Conservation (phyloP, 2,888 invertebrate species). For the Epinotia demarniana region DNA sequence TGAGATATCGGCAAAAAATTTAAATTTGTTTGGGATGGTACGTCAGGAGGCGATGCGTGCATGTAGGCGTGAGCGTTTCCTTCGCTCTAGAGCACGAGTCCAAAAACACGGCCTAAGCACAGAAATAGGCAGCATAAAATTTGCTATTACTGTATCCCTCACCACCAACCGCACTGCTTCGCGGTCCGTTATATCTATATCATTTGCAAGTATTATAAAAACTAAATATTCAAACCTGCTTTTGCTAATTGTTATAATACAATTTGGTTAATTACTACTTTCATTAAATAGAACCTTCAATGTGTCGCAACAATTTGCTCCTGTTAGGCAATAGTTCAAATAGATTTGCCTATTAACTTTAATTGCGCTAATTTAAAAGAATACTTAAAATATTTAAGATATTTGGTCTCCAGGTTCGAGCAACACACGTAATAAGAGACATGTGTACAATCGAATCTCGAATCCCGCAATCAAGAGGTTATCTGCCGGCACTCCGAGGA, state of each 20-base stretch:
- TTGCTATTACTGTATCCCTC: neutral
- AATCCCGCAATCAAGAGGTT: constrained; percentile 22
- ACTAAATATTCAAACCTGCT: neutral
- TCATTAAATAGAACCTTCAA: neutral
- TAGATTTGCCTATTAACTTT: constrained; percentile 10
- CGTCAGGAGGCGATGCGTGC: too few relatives aligned
- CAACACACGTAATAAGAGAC: neutral
- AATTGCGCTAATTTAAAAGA: neutral
- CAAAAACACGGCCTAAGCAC: too few relatives aligned
- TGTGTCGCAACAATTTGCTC: constrained; percentile 7
- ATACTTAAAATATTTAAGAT: neutral
- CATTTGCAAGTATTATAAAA: neutral
- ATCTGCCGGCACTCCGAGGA: constrained; percentile 7
- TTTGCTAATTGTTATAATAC: neutral
- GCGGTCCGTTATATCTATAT: neutral
- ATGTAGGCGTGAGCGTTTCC: too few relatives aligned
- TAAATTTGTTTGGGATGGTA: too few relatives aligned
- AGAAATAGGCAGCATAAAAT: neutral
- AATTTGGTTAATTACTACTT: constrained; percentile 1
- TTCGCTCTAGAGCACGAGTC: too few relatives aligned
- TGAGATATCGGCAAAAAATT: too few relatives aligned
- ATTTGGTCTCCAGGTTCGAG: neutral
- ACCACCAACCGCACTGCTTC: neutral
- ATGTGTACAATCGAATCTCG: neutral
- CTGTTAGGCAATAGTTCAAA: constrained; percentile 7